Conservation (phyloP, 2,888 invertebrate genomes). For the Thysanoteuthis rhombus region DNA sequence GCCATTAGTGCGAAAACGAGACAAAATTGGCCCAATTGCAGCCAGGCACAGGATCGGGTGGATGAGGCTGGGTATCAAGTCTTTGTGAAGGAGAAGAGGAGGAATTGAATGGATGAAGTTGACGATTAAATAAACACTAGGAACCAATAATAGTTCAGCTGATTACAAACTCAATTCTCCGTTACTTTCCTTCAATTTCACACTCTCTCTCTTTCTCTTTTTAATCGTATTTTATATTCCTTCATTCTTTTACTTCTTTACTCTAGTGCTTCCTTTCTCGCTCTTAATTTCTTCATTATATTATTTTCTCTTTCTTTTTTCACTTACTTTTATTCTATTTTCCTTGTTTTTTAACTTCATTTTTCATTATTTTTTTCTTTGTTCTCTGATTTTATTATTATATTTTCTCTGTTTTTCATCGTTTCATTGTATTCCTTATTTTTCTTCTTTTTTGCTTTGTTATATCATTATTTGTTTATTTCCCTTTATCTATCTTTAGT, state of each 20-base stretch:
- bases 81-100: not conserved
- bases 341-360: not conserved
- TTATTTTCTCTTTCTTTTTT: not conserved
- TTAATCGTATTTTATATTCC: not conserved
- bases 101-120: not conserved
- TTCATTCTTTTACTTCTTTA: too few species aligned
- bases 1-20: slow-evolving; percentile 12
- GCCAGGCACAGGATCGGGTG: not conserved
- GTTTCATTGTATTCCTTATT: too few species aligned
- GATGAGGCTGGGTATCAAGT: not conserved
- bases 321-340: not conserved
- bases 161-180: not conserved
- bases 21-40: not conserved
- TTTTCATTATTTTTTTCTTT: too few species aligned
- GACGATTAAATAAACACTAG: not conserved
- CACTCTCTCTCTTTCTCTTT: not conserved
- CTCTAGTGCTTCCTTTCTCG: too few species aligned
- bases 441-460: too few species aligned
- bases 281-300: not conserved
- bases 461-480: too few species aligned
- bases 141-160: not conserved
- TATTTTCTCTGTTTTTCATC: too few species aligned
- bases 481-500: too few species aligned
- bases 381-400: too few species aligned
- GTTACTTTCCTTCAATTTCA: not conserved